Evolutionary conservation across 2,113 vertebrate genomes (phyloP), one percentile per base, ranked within the genome.

Genomic region (Hippocampus abdominalis): DNA sequence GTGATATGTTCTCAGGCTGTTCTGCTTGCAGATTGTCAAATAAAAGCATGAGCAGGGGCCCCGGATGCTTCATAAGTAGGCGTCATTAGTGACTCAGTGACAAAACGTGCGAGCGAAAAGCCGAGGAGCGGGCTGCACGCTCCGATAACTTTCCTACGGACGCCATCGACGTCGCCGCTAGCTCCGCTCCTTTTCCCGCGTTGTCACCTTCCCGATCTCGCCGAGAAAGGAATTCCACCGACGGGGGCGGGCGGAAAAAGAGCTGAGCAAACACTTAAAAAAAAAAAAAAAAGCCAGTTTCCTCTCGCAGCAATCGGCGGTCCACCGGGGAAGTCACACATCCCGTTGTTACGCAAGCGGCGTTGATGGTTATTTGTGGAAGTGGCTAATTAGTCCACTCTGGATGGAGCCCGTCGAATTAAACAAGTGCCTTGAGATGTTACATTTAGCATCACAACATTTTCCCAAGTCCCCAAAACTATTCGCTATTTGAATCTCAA

Each of bases 111-210:
- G 69, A 54, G 72, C 76, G 70, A 64, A 65, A 69, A 56, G 62
- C 66, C 53, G 46, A 23, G 72, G 48, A 69, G 75, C 65, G 79
- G 83, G 76, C 73, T 65, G 80, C 75, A 75, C 81, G 83, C 80
- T 84, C 72, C 67, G 75, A 75, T 75, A 72, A 71, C 77, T 74
- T 76, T 82, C 69, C 78, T 36, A 67, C 61, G 59, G 73, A 42
- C 18, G 36, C 61, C 36, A 4, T 63, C 4, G 36, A 40, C 6
- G 57, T 60, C 7, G 16, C 57, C 13, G 27, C 57, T 29, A 66
- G 69, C 70, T 79, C 71, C 67, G 64, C 79, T 71, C 32, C 70
- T 51, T 51, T 67, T 39, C 62, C 42, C 27, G 7, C 16, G 29
- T n/a, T 32, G n/a, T 42, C 23, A 20, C 60, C 13, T 12, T 23